Conservation (phyloP, 2,113 vertebrate genomes). For the Zootoca vivipara region DNA sequence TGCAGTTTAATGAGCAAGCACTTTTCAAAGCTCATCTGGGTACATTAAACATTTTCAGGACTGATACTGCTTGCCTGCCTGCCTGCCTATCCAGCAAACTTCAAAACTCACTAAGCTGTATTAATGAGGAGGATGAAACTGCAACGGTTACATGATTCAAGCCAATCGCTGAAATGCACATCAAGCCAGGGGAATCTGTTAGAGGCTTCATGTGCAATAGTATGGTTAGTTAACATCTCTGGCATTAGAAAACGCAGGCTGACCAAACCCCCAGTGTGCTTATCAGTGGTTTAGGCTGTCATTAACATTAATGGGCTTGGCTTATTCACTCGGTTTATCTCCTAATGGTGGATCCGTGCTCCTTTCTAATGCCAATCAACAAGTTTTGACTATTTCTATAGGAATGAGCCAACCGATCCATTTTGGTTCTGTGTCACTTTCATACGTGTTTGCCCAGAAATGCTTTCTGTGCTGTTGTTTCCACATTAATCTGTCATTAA, state of each 20-base stretch:
- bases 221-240: slow-evolving; percentile 18
- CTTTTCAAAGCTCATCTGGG: neutral
- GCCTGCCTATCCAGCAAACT: neutral
- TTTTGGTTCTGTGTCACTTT: neutral
- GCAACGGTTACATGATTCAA: neutral
- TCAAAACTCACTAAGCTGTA: slow-evolving; percentile 15
- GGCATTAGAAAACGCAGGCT: neutral
- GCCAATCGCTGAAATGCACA: neutral
- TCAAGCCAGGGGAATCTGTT: neutral
- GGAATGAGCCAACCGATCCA: neutral
- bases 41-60: slow-evolving; percentile 10
- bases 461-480: neutral
- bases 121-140: neutral
- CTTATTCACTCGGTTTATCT: neutral
- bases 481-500: neutral
- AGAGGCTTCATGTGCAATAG: neutral
- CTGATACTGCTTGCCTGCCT: neutral
- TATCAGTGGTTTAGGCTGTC: neutral
- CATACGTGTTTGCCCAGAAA: neutral
- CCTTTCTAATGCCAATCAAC: slow-evolving; percentile 1
- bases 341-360: slow-evolving; percentile 10
- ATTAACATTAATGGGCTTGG: neutral
- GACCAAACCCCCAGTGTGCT: slow-evolving; percentile 11
- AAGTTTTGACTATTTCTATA: neutral
- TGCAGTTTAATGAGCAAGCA: slow-evolving; percentile 27